Evolutionary conservation across 2,888 invertebrate species (phyloP).

Genomic region (Eilema depressum): DNA sequence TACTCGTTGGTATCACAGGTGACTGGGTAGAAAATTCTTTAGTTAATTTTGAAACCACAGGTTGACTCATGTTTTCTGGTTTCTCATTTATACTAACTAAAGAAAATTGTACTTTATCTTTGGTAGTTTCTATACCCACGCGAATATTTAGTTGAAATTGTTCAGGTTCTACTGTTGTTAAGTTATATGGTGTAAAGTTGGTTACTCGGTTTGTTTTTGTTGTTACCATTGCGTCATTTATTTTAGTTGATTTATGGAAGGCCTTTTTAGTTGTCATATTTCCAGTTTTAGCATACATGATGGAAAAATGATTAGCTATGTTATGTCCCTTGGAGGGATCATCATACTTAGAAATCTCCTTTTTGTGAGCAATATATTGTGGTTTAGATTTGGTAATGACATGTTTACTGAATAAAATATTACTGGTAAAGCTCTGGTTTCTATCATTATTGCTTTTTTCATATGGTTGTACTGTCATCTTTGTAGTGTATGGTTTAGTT

Average conservation of each 20-base stretch:
- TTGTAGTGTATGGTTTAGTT: neutral
- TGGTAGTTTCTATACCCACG: conserved; percentile 32
- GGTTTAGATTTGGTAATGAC: neutral
- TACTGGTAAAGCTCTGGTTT: neutral
- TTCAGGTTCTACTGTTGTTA: conserved; percentile 16
- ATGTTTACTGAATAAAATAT: neutral
- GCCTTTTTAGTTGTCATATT: neutral
- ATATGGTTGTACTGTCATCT: neutral
- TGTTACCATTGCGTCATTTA: neutral
- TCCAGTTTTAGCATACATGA: neutral
- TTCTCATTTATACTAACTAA: conserved; percentile 25
- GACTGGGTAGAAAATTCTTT: neutral
- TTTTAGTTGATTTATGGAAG: neutral
- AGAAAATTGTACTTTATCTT: conserved; percentile 33
- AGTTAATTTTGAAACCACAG: neutral
- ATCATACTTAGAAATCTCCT: neutral
- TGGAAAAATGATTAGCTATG: neutral
- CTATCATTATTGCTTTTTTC: neutral
- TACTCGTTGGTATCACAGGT: neutral
- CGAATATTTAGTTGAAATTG: conserved; percentile 33
- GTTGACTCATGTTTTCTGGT: conserved; percentile 6
- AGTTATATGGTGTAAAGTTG: conserved; percentile 1
- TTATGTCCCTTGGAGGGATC: too few species aligned
- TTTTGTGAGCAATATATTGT: neutral
- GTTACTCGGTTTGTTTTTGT: neutral